phyloP scores from a whole-genome alignment of 1,140 invertebrate genomes.

The Eupeodes corollae region DNA sequence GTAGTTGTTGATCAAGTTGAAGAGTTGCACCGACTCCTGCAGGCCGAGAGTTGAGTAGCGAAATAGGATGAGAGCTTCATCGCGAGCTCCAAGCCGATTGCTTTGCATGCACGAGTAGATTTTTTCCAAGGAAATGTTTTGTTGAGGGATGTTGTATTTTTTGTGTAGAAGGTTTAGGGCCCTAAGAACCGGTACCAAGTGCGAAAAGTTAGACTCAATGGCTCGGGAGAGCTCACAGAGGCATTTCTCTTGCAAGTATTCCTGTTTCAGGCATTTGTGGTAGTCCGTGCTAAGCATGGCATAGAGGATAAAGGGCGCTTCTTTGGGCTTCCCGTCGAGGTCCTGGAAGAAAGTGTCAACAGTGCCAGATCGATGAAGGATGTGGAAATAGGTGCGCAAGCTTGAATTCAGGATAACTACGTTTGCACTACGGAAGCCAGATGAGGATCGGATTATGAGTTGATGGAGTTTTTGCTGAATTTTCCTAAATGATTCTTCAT shows the following conservation, averaged over 20 bases:
- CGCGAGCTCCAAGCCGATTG: constrained; percentile 20
- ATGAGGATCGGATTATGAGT: too few species aligned
- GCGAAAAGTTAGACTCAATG: constrained; percentile 13
- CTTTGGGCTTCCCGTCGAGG: too few species aligned
- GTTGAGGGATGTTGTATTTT: constrained; percentile 14
- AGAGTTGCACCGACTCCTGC: constrained; percentile 15
- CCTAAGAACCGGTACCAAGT: constrained; percentile 20
- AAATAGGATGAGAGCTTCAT: constrained; percentile 22
- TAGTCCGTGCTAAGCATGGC: constrained; percentile 12
- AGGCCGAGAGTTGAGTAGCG: constrained; percentile 16
- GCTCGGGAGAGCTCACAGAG: constrained; percentile 14
- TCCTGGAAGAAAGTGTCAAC: too few species aligned
- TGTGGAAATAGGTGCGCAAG: constrained; percentile 24
- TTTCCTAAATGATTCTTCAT: too few species aligned
- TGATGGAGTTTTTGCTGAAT: too few species aligned
- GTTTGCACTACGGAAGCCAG: too few species aligned
- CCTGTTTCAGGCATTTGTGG: constrained; percentile 13
- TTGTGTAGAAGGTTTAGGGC: constrained; percentile 23
- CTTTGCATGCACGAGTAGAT: constrained; percentile 29
- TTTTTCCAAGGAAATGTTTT: constrained; percentile 21
- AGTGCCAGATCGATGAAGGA: constrained; percentile 17
- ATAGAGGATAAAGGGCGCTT: too few species aligned
- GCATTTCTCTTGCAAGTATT: constrained; percentile 13
- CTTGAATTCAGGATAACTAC: constrained; percentile 13
- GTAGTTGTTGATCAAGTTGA: constrained; percentile 19